These are phyloP conservation scores for Riptortus pedestris DNA, from an alignment of 1,140 invertebrate species.

Conservation along the genomic window DNA sequence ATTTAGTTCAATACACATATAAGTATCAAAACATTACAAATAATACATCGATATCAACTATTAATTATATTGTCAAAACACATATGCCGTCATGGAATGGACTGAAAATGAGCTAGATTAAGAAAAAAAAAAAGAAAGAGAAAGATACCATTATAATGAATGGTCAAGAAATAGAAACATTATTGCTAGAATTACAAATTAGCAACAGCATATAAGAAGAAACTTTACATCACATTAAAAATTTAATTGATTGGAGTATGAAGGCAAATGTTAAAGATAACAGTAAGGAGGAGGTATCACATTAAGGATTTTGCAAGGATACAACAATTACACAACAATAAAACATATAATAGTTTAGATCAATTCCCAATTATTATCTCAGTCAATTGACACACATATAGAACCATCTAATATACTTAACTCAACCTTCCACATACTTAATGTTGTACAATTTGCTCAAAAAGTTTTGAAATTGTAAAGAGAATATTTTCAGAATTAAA, in stretches of 20 bases:
- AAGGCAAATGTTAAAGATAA: constrained; percentile 9
- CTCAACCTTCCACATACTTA: constrained; percentile 6
- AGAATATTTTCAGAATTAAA: too few relatives aligned
- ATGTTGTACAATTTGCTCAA: constrained; percentile 20
- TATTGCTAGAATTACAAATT: constrained; percentile 12
- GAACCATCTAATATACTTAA: constrained; percentile 9
- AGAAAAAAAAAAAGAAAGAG: not conserved
- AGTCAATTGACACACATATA: constrained; percentile 27
- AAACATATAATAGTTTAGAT: constrained; percentile 23
- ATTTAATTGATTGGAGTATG: constrained; percentile 13
- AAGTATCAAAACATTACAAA: not conserved
- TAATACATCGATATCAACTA: constrained; percentile 6
- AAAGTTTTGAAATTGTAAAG: not conserved
- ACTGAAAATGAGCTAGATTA: constrained; percentile 11
- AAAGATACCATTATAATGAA: not conserved
- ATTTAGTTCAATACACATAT: constrained; percentile 10
- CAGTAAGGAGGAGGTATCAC: constrained; percentile 20
- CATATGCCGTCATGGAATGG: constrained; percentile 13
- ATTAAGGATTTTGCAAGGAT: constrained; percentile 25
- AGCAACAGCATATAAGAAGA: constrained; percentile 7
- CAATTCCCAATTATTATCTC: constrained; percentile 29
- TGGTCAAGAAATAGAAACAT: constrained; percentile 13
- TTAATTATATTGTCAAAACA: constrained; percentile 18
- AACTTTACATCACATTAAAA: constrained; percentile 13
- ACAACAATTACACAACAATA: constrained; percentile 27